A percentile compares a stretch with the other conserved stretches of the same genome.
These are phyloP conservation scores for Buceros bicornis DNA, from an alignment of 2,797 vertebrate genomes.

Conservation along the genomic window DNA sequence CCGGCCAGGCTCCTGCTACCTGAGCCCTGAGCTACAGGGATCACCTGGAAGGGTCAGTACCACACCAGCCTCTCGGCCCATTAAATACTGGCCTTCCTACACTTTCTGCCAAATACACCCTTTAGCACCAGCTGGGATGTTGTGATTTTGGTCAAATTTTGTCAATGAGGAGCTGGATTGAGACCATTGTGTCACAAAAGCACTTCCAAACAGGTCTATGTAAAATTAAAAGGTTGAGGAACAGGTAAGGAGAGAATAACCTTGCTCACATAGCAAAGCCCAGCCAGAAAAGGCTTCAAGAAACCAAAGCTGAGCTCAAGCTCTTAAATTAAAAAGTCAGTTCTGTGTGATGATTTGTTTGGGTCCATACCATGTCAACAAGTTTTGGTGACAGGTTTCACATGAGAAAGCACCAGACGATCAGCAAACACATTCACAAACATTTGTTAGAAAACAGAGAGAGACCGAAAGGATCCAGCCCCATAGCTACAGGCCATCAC, in stretches of 20 bases:
- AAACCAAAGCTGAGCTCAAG: neutral
- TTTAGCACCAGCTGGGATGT: accelerated
- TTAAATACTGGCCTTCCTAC: neutral
- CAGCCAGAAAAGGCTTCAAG: neutral
- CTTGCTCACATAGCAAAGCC: neutral
- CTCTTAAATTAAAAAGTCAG: neutral
- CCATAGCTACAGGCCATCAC: neutral
- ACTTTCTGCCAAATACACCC: neutral
- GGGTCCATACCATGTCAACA: neutral
- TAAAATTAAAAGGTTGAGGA: neutral
- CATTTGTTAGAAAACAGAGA: neutral
- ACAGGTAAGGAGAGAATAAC: neutral
- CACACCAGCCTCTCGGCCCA: neutral
- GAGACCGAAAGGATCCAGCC: neutral
- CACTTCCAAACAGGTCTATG: neutral
- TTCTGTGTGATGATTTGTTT: constrained; percentile 38
- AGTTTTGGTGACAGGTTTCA: neutral
- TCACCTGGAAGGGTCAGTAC: neutral
- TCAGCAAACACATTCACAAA: constrained; percentile 3
- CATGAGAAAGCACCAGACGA: neutral
- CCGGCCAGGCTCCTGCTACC: neutral
- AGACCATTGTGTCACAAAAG: neutral
- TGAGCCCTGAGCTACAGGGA: neutral
- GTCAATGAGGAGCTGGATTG: neutral
- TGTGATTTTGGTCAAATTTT: neutral